Conservation (phyloP, 2,888 invertebrate species). For the Petrophora chlorosata region DNA sequence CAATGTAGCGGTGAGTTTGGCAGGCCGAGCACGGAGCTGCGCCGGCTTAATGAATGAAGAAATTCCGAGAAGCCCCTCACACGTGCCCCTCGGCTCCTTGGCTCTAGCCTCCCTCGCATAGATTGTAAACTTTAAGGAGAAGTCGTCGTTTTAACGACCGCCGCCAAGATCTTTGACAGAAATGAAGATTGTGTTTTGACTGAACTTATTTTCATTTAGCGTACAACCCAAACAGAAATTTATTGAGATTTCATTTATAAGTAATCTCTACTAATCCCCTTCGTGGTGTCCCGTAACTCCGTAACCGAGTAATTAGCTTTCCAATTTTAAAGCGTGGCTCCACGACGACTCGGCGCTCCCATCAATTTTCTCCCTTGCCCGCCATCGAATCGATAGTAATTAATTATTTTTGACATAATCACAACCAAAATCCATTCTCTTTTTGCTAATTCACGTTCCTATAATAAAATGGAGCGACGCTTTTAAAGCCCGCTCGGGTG, state of each 20-base stretch:
- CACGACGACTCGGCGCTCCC: slow-evolving; percentile 54
- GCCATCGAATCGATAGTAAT: slow-evolving; percentile 85
- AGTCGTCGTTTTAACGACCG: slow-evolving; percentile 41
- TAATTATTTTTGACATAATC: slow-evolving; percentile 90
- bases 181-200: slow-evolving; percentile 16
- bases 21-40: slow-evolving; percentile 71
- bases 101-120: slow-evolving; percentile 56
- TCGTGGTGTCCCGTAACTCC: slow-evolving; percentile 55
- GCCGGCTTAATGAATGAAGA: slow-evolving; percentile 80
- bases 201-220: slow-evolving; percentile 21
- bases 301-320: slow-evolving; percentile 77
- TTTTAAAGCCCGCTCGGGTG: slow-evolving; percentile 73
- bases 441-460: slow-evolving; percentile 87
- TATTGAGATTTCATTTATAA: slow-evolving; percentile 23
- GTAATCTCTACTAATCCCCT: slow-evolving; percentile 55
- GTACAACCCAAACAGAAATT: background rate
- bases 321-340: slow-evolving; percentile 74
- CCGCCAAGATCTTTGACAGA: slow-evolving; percentile 23
- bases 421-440: slow-evolving; percentile 86
- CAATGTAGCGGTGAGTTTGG: slow-evolving; percentile 63
- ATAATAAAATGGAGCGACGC: slow-evolving; percentile 81
- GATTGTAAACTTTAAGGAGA: slow-evolving; percentile 58
- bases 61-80: slow-evolving; percentile 67
- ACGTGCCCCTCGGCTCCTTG: slow-evolving; percentile 57
- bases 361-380: slow-evolving; percentile 76